A percentile compares a stretch with the other conserved stretches of the same genome.
Evolutionary conservation across 2,888 invertebrate species (phyloP).

Genomic region (Cephus rjabovi): DNA sequence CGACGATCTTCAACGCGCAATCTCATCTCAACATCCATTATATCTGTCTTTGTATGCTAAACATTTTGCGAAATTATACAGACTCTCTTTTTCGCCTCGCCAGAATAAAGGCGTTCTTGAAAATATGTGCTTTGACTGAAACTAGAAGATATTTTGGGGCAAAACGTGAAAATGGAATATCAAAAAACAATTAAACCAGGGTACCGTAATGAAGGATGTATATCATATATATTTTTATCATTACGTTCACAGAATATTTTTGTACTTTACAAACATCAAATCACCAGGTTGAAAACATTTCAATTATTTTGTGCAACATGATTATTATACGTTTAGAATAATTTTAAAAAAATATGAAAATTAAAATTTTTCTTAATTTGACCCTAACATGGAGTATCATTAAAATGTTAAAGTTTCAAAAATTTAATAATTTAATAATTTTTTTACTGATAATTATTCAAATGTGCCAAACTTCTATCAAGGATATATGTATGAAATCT

Average conservation of each 20-base stretch:
- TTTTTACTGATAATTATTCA: no score
- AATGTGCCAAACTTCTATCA: no score
- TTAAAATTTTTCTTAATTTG: no score
- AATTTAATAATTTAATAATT: no score
- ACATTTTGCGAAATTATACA: constrained; percentile 53
- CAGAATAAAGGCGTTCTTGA: not conserved
- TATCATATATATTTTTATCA: no score
- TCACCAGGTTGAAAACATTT: not conserved
- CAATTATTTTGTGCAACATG: not conserved
- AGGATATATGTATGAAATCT: no score
- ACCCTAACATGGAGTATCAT: no score
- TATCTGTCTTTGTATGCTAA: constrained; percentile 60
- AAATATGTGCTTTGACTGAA: not conserved
- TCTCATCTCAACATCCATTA: constrained; percentile 58
- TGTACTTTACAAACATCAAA: not conserved
- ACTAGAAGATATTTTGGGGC: not conserved
- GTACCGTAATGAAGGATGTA: no score
- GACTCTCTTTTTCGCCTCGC: constrained; percentile 17
- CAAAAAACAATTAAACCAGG: not conserved
- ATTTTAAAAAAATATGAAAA: not conserved
- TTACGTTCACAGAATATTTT: no score
- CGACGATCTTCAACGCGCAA: constrained; percentile 48
- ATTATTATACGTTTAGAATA: not conserved
- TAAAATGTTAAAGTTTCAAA: no score
- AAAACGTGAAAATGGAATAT: not conserved